Evolutionary conservation across 2,113 vertebrate genomes (phyloP).

Genomic region (Prunella himalayana): DNA sequence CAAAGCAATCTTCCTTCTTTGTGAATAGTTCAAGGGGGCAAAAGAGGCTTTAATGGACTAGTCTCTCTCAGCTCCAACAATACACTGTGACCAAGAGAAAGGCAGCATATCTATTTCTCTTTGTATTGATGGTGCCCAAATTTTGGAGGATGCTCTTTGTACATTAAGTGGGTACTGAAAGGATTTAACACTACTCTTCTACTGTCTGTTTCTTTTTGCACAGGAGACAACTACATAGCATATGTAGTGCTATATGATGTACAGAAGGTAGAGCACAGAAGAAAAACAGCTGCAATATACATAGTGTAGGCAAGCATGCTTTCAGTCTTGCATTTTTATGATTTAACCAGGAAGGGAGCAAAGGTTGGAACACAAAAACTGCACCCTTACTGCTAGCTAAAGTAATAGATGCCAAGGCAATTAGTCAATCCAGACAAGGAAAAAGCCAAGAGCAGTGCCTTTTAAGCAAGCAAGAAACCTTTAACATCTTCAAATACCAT

Average conservation of each 20-base stretch:
- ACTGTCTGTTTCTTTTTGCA: background rate
- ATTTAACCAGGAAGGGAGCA: background rate
- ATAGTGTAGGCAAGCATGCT: background rate
- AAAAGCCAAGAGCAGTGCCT: background rate
- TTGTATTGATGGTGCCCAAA: background rate
- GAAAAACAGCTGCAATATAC: background rate
- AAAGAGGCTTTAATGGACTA: background rate
- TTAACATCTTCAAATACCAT: background rate
- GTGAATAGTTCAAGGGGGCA: background rate
- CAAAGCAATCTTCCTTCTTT: background rate
- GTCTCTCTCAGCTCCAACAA: background rate
- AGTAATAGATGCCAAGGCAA: conserved; percentile 6
- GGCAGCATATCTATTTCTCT: background rate
- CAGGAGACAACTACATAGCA: background rate
- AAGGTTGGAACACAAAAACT: background rate
- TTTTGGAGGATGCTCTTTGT: background rate
- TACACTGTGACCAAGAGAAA: background rate
- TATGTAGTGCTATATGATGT: background rate
- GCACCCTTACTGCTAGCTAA: background rate
- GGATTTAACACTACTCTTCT: background rate
- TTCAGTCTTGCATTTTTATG: fast-evolving
- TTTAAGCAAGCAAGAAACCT: background rate
- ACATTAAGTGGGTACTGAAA: background rate
- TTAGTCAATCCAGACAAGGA: conserved; percentile 10
- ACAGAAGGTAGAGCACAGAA: background rate